Percentiles rank a stretch among this genome's conserved stretches.
Conservation (phyloP, 1,140 invertebrate species). For the Drosophila pseudoobscura region DNA sequence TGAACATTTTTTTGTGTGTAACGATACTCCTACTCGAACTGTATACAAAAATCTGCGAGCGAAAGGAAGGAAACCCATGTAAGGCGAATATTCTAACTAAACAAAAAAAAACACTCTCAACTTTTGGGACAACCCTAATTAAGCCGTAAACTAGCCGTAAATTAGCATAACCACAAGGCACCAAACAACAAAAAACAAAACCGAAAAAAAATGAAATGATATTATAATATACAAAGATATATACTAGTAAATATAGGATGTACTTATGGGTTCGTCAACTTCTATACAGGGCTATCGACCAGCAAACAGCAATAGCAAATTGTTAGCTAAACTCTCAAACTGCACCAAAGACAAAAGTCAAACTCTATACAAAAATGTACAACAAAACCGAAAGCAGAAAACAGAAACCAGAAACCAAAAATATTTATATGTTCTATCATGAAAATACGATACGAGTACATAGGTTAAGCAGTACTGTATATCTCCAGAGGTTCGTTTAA, state of each 20-base stretch:
- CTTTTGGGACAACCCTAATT: slow-evolving; percentile 56
- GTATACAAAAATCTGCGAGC: slow-evolving; percentile 51
- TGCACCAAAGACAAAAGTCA: slow-evolving; percentile 54
- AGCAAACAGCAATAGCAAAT: slow-evolving; percentile 40
- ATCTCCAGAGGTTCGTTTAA: slow-evolving; percentile 38
- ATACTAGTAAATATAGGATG: slow-evolving; percentile 26
- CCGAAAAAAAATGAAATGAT: neutral
- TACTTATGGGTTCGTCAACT: slow-evolving; percentile 49
- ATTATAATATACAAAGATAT: slow-evolving; percentile 22
- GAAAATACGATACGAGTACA: slow-evolving; percentile 9
- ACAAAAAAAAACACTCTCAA: slow-evolving; percentile 28
- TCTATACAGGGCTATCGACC: slow-evolving; percentile 75
- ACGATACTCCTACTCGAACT: slow-evolving; percentile 17
- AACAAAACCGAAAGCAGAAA: slow-evolving; percentile 11
- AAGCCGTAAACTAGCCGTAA: slow-evolving; percentile 44
- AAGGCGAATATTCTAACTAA: slow-evolving; percentile 73
- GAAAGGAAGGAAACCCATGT: slow-evolving; percentile 33
- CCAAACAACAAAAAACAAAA: slow-evolving; percentile 42
- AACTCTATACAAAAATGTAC: slow-evolving; percentile 41
- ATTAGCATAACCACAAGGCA: slow-evolving; percentile 59
- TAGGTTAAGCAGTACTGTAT: slow-evolving; percentile 29
- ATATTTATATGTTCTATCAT: slow-evolving; percentile 35
- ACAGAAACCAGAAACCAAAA: slow-evolving; percentile 19
- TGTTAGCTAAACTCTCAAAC: slow-evolving; percentile 52
- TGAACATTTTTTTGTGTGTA: slow-evolving; percentile 72